Base-by-base conservation (phyloP, 1,140 invertebrate genomes). In the Drosophila aff. region DNA sequence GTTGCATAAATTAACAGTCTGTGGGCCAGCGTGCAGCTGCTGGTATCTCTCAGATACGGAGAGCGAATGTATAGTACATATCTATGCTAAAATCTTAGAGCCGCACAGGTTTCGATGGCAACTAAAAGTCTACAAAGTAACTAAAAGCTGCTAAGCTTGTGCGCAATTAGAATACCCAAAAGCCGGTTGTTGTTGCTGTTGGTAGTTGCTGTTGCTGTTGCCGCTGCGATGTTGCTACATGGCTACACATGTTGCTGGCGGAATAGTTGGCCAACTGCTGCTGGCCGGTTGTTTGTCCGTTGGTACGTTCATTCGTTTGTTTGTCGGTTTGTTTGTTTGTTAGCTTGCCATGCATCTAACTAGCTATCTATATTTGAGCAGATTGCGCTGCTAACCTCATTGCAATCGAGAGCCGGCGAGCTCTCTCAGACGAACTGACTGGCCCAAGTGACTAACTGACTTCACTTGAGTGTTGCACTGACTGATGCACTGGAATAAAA, bases 361-460 rank as follows among this genome's bases (percentile, higher is more conserved):
- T 87, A 89, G 85, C 85, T 85, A 90, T 89, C 85, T 89, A 89
- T 89, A 89, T 90, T 89, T 89, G 85, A 90, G 81, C 85, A 89
- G 85, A 89, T 90, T 90, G 85, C 85, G 85, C 85, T 67, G 85
- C 85, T 90, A 90, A 90, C 85, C 85, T 64, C 85, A 90, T 85
- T 90, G 85, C 85, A 80, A 91, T 76, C 79, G 53, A 40, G 53
- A 57, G 53, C 53, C 53, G 53, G 18, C 36, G 75, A 75, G 75
- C 69, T 79, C 78, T 84, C 63, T 78, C 80, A 78, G 85, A 87
- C 83, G 78, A 68, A 76, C 82, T 75, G 82, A 85, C 82, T 85
- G 79, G 82, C 69, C 78, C 47, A 74, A 81, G 65, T 85, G 82
- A 85, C 82, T 85, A 85, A 85, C 73, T 82, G 53, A 57, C 53